Evolutionary conservation across 2,888 invertebrate species (phyloP), one percentile per base, ranked within the genome.

Genomic region (Proisotoma minuta): DNA sequence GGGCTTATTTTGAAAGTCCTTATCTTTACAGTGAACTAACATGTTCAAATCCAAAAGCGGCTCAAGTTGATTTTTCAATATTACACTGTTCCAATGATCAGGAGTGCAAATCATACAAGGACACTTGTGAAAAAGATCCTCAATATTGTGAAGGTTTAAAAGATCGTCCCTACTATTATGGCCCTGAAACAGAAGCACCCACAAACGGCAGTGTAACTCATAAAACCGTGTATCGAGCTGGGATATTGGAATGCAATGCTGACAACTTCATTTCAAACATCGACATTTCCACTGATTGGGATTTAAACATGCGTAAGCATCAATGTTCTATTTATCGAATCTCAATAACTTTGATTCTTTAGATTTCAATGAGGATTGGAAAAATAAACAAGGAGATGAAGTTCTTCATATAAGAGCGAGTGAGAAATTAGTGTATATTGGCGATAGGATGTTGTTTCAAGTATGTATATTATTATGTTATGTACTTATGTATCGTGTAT

Each of bases 281-380:
- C n/a, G n/a, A 51, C n/a, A n/a, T 51, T n/a, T 27, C 27, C n/a
- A 51, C 51, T 22, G 51, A 51, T n/a, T 51, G 24, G 51, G 26
- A 51, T 18, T 15, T 15, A 43, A 20, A n/a, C 4, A 43, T 43
- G 43, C 20, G 43, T 43, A 43, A 43, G 43, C 4, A 12, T 18
- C 5, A 43, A 43, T 18, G 20, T 5, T 43, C 43, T 12, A 12
- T 5, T 43, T 43, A 15, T 12, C 18, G 15, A 34, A 34, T n/a
- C n/a, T n/a, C n/a, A n/a, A n/a, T n/a, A n/a, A n/a, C n/a, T n/a
- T n/a, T 18, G 15, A n/a, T 43, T 43, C 4, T 12, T 5, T n/a
- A 43, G 43, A 12, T 43, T 43, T 43, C 18, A 43, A 43, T 43
- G 43, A 43, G 5, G 18, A 12, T 4, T 12, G 4, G 18, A 15